A percentile compares a stretch with the other conserved stretches of the same genome.
Evolutionary conservation across 2,113 vertebrate species (phyloP).

Genomic region (Rhegmatorhina hoffmannsi): DNA sequence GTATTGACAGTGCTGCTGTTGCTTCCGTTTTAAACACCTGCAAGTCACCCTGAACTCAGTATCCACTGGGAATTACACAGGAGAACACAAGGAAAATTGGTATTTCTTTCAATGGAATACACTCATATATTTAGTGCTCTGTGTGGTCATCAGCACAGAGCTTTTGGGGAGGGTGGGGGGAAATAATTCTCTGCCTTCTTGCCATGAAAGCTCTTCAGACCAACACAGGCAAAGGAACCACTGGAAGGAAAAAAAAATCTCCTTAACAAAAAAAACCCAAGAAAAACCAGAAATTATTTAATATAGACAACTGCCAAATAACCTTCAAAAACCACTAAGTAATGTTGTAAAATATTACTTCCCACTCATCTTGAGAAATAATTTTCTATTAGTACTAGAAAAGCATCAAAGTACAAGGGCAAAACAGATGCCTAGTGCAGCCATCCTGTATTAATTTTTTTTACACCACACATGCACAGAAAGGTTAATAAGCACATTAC

Average conservation of each 20-base stretch:
- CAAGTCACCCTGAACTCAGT: not conserved
- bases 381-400: not conserved
- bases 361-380: not conserved
- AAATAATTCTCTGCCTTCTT: not conserved
- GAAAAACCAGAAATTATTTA: not conserved
- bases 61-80: not conserved
- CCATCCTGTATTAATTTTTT: not conserved
- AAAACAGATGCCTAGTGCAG: not conserved
- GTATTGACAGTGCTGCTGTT: not conserved
- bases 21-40: not conserved
- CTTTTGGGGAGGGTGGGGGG: not conserved
- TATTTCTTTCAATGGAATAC: fast-evolving
- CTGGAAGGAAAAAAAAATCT: not conserved
- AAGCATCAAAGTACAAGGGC: not conserved
- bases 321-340: not conserved
- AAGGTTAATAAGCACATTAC: not conserved
- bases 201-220: not conserved
- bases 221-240: fast-evolving
- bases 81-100: not conserved
- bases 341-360: not conserved
- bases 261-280: not conserved
- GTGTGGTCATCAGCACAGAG: not conserved
- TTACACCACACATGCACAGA: not conserved
- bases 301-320: fast-evolving
- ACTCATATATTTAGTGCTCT: not conserved